Conservation (phyloP, 1,140 invertebrate genomes). For the Melitaea cinxia region DNA sequence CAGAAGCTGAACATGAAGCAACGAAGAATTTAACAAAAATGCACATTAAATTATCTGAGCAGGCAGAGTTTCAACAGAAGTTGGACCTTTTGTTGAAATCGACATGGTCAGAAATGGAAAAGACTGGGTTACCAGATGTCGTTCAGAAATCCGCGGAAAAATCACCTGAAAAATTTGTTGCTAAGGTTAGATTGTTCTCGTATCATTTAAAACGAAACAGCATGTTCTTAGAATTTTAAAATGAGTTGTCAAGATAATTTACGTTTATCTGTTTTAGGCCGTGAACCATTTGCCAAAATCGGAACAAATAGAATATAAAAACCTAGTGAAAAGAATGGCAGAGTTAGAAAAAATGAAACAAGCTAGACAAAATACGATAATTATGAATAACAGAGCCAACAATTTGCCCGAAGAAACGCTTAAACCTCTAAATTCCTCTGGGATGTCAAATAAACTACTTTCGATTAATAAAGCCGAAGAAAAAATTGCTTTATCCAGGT, state of each 20-base stretch:
- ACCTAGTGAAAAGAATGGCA: constrained; percentile 76
- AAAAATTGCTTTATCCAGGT: constrained; percentile 71
- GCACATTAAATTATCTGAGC: constrained; percentile 76
- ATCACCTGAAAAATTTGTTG: constrained; percentile 64
- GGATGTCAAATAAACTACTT: constrained; percentile 15
- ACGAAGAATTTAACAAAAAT: constrained; percentile 80
- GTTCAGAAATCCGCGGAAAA: constrained; percentile 51
- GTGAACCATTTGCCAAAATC: constrained; percentile 77
- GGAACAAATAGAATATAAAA: constrained; percentile 77
- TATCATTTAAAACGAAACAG: constrained; percentile 2
- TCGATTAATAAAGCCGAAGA: constrained; percentile 57
- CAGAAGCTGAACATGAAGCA: constrained; percentile 77
- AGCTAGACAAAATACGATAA: constrained; percentile 53
- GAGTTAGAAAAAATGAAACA: constrained; percentile 77
- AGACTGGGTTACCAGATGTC: constrained; percentile 53
- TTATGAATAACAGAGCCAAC: constrained; percentile 30
- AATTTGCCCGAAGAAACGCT: constrained; percentile 58
- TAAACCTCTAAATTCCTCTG: constrained; percentile 38
- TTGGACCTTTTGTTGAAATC: constrained; percentile 74
- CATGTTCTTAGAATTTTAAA: no score
- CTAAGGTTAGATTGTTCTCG: constrained; percentile 58
- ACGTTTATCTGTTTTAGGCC: constrained; percentile 58
- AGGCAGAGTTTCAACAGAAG: constrained; percentile 73
- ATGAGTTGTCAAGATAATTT: constrained; percentile 6
- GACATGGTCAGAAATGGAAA: constrained; percentile 70